These are phyloP conservation scores for Syncerus caffer DNA, from an alignment of 2,797 vertebrate genomes.

Conservation along the genomic window DNA sequence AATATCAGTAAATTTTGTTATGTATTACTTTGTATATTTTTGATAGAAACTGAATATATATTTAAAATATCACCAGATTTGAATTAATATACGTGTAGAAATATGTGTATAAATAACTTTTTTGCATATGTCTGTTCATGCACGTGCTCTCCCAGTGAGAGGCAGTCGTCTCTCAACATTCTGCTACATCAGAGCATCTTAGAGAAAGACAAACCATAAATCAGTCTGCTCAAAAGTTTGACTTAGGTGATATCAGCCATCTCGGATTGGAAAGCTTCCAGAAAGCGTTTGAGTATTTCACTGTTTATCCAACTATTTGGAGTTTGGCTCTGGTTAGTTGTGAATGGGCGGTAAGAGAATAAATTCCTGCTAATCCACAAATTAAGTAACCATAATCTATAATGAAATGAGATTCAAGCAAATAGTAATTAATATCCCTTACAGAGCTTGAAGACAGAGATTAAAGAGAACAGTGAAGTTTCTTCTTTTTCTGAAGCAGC, in stretches of 20 bases:
- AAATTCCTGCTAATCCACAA: background rate
- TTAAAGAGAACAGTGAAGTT: background rate
- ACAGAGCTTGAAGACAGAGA: background rate
- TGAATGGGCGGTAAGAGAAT: background rate
- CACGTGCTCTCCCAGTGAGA: background rate
- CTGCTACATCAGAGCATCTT: background rate
- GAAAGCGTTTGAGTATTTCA: background rate
- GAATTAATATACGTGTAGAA: background rate
- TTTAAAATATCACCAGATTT: background rate
- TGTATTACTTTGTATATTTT: background rate
- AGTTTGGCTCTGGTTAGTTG: background rate
- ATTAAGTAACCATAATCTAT: background rate
- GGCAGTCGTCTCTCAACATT: background rate
- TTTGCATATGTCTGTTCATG: background rate
- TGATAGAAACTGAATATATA: background rate
- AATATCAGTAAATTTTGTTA: background rate
- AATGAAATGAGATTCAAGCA: background rate
- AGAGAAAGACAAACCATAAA: background rate
- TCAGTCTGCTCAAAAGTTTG: background rate
- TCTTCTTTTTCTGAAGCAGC: background rate
- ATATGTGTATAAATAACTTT: background rate
- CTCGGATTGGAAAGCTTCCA: background rate
- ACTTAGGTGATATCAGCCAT: background rate
- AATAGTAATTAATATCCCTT: background rate
- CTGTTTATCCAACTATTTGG: background rate